phyloP scores from a whole-genome alignment of 2,113 vertebrate species.

The Mellivora capensis region DNA sequence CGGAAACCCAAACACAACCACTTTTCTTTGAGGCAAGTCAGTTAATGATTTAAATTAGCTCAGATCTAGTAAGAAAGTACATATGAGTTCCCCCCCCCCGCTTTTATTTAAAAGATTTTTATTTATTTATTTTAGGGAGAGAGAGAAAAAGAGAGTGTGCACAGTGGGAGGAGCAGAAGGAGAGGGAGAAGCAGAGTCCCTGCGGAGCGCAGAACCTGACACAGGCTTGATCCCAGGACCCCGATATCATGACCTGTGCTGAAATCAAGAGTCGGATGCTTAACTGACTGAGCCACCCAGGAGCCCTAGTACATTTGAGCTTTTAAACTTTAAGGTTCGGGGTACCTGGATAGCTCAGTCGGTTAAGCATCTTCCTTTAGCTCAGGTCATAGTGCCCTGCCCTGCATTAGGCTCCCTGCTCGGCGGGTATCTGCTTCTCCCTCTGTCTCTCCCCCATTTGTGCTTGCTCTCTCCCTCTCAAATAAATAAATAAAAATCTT shows the following conservation, averaged over 20 bases:
- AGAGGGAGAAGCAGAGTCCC: neutral
- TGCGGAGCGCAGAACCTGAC: neutral
- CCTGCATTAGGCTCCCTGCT: neutral
- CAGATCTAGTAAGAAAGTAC: neutral
- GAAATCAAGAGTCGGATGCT: neutral
- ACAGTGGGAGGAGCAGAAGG: neutral
- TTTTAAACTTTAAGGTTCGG: neutral
- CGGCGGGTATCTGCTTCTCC: neutral
- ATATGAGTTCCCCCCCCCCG: neutral
- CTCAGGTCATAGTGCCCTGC: neutral
- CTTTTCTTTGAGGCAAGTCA: neutral
- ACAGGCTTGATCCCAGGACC: neutral
- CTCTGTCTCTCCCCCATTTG: neutral
- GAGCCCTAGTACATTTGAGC: neutral
- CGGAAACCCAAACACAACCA: neutral
- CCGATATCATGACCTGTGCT: neutral
- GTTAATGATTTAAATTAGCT: slow-evolving; percentile 13
- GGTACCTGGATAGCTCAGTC: neutral
- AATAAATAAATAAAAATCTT: neutral
- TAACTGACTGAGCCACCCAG: neutral
- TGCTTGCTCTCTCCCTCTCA: neutral
- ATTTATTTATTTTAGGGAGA: neutral
- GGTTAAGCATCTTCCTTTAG: neutral
- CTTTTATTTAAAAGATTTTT: neutral
- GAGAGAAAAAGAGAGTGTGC: neutral